These are phyloP conservation scores for Pteronotus mesoamericanus DNA, from an alignment of 2,797 vertebrate genomes.

Conservation along the genomic window DNA sequence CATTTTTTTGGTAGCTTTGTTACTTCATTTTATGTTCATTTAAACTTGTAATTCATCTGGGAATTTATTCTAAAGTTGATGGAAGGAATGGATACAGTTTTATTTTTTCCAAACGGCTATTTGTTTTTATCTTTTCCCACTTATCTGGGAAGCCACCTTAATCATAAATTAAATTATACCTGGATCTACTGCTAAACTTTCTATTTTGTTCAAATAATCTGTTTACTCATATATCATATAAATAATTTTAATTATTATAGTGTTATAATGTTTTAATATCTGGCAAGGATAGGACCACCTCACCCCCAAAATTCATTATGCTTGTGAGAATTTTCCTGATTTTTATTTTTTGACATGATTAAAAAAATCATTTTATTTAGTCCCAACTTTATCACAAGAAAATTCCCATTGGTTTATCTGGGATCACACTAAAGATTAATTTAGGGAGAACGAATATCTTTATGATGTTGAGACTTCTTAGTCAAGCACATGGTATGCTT, in stretches of 20 bases:
- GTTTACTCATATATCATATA: background rate
- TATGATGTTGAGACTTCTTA: background rate
- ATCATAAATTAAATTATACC: background rate
- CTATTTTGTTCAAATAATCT: background rate
- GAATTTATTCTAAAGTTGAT: slow-evolving; percentile 1
- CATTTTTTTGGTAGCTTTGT: background rate
- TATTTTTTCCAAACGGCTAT: background rate
- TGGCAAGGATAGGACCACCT: background rate
- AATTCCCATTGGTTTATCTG: background rate
- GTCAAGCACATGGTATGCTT: background rate
- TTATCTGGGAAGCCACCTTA: background rate
- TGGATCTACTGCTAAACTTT: background rate
- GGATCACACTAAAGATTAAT: background rate
- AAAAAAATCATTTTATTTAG: background rate
- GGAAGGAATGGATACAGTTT: background rate
- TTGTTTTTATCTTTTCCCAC: background rate
- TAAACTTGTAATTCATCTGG: background rate
- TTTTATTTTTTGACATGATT: background rate
- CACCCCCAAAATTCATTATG: background rate
- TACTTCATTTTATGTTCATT: slow-evolving; percentile 20
- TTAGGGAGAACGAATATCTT: background rate
- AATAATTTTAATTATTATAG: background rate
- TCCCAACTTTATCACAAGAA: background rate
- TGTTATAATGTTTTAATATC: background rate
- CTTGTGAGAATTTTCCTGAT: slow-evolving; percentile 15